Percentiles rank a stretch among this genome's conserved stretches.
Conservation (phyloP, 2,113 vertebrate genomes). For the Heliornis fulica region DNA sequence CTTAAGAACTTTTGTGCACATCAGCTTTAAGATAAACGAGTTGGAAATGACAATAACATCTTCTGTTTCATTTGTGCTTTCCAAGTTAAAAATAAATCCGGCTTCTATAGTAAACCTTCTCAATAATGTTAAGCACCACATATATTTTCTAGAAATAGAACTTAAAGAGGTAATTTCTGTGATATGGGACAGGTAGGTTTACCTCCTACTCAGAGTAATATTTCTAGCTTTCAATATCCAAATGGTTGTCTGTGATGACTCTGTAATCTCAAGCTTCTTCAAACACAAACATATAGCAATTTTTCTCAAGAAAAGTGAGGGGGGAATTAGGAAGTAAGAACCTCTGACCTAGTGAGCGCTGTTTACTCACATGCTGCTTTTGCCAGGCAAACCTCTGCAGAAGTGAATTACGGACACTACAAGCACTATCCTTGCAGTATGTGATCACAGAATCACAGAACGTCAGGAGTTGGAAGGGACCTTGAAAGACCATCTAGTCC, state of each 20-base stretch:
- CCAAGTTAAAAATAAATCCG: background rate
- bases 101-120: background rate
- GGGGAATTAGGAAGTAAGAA: background rate
- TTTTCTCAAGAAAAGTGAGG: background rate
- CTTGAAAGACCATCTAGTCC: too few species aligned
- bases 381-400: background rate
- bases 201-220: background rate
- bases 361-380: background rate
- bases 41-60: background rate
- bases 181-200: background rate
- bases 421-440: background rate
- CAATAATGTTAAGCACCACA: background rate
- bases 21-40: background rate
- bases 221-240: background rate
- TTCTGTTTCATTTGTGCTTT: background rate
- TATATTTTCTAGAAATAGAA: background rate
- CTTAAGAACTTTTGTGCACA: background rate
- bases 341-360: background rate
- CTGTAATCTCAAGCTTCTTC: background rate
- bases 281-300: background rate
- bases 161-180: background rate
- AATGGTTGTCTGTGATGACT: background rate
- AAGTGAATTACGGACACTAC: background rate
- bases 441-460: too few species aligned
- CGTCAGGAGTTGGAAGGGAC: too few species aligned